phyloP scores from a whole-genome alignment of 2,113 vertebrate species.

The Eira barbara region DNA sequence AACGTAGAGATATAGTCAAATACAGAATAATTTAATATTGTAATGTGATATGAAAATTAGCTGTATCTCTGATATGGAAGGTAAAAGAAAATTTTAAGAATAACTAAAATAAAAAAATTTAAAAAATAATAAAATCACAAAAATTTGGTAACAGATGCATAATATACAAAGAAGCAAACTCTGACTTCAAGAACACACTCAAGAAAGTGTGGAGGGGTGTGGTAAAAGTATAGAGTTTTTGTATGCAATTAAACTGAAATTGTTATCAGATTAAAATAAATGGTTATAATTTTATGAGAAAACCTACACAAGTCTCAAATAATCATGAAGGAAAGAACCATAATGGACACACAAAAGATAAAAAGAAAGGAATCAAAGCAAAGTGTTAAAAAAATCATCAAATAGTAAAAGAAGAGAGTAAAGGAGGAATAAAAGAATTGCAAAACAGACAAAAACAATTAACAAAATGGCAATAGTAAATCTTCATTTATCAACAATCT shows the following conservation, averaged over 20 bases:
- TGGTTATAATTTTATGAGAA: not conserved
- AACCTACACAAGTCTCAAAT: not conserved
- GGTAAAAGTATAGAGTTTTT: not conserved
- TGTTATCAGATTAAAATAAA: not conserved
- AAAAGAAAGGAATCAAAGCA: not conserved
- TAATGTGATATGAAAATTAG: not conserved
- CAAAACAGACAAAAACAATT: not conserved
- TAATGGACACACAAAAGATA: not conserved
- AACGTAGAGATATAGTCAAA: not conserved
- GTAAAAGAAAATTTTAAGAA: not conserved
- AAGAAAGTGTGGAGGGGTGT: not conserved
- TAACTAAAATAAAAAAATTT: not conserved
- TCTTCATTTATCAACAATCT: not conserved
- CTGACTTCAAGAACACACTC: not conserved
- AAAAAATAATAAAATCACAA: not conserved
- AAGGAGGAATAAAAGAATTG: not conserved
- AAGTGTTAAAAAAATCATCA: not conserved
- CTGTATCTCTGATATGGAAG: not conserved
- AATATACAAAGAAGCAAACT: not conserved
- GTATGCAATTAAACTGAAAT: not conserved
- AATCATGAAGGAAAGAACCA: not conserved
- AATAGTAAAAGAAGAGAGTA: not conserved
- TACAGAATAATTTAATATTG: not conserved
- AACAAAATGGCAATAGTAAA: not conserved
- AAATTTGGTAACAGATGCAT: not conserved